phyloP scores from a whole-genome alignment of 2,888 invertebrate species.

The Eupithecia inturbata region DNA sequence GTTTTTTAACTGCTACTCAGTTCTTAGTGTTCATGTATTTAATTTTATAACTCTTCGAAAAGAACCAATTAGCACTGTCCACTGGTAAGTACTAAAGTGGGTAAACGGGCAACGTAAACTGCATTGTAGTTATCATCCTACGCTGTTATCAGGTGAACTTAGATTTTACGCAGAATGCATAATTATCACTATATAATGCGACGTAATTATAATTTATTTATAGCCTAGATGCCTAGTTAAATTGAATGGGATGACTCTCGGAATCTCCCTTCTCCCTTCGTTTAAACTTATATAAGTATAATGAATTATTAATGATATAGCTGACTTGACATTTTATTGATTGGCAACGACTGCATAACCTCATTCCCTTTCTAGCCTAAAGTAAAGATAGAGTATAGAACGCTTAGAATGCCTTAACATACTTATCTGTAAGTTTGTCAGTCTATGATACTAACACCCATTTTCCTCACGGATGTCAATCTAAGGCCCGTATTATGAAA shows the following conservation, averaged over 20 bases:
- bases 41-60: background rate
- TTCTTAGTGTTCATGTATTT: background rate
- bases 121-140: constrained; percentile 2
- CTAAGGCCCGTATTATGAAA: too few species aligned
- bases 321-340: constrained; percentile 19
- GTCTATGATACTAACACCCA: background rate
- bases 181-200: background rate
- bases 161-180: constrained; percentile 14
- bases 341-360: constrained; percentile 11
- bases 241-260: constrained; percentile 11
- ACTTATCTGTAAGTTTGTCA: too few species aligned
- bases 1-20: background rate
- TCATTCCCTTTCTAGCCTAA: constrained; percentile 11
- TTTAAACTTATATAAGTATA: background rate
- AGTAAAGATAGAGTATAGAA: background rate
- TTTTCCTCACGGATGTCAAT: background rate
- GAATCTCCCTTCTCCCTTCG: background rate
- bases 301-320: background rate
- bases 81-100: background rate
- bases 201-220: background rate
- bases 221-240: background rate
- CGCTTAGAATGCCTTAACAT: too few species aligned
- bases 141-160: constrained; percentile 8
- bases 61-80: background rate
- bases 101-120: background rate